Base-by-base conservation (phyloP, 2,797 vertebrate species). In the Cygnus olor region DNA sequence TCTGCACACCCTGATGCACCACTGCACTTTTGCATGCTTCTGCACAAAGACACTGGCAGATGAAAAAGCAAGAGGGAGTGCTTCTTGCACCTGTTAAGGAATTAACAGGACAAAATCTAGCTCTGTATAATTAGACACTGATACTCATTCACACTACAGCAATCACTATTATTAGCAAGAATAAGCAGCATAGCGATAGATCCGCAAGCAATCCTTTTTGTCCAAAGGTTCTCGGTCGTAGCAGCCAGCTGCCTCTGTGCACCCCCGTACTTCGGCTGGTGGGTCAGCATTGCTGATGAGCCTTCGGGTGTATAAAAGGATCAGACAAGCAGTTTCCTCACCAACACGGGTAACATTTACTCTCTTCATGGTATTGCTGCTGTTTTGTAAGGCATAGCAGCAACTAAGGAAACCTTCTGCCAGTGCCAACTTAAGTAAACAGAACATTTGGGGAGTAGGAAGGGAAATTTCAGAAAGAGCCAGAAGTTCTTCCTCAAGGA, bases 81-180 rank as follows among this genome's bases (percentile, higher is more conserved):
- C 68, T 87, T 82, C 91, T 74, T 78, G 61, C 57, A 63, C 40
- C n/a, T 45, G 32, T 84, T 84, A 94, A 77, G 64, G 68, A 94
- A 91, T 71, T 73, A 96, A 66, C 30, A 85, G 60, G 60, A 70
- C 1, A 18, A 27, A 73, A 86, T 81, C 56, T 88, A 91, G 66
- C 28, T 71, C 66, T 54, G 7, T 60, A 24, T 82, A 95, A 90
- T 95, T 91, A 94, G 83, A 36, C 60, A 91, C 47, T 10, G 25
- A 88, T 66, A 91, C 60, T 90, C 86, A 78, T 90, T 90, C 72
- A 56, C 84, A 40, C 56, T 44, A 10, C 57, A 74, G 63, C 14
- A 76, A 88, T 93, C 74, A 54, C 60, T 57, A 7, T 66, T 45
- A 85, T 84, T 85, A 89, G 60, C 0, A 0, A 90, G 56, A 86